A percentile compares a stretch with the other conserved stretches of the same genome.
Conservation (phyloP, 2,797 vertebrate species). For the Leptatherina wallacei region DNA sequence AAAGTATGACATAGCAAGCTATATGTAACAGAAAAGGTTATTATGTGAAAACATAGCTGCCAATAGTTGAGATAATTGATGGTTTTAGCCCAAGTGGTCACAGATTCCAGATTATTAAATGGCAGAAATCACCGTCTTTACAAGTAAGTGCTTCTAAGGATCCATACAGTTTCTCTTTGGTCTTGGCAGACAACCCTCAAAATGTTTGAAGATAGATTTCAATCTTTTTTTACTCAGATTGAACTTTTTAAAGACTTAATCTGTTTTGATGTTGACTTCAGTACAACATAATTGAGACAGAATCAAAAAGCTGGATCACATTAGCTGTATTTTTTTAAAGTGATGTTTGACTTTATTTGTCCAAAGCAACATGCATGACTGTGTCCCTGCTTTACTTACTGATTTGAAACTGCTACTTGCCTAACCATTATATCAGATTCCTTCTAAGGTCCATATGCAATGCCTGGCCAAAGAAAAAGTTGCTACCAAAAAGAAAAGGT, state of each 20-base stretch:
- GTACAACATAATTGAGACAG: neutral
- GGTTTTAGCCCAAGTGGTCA: neutral
- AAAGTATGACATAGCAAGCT: neutral
- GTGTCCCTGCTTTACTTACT: constrained; percentile 1
- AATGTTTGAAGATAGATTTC: constrained; percentile 4
- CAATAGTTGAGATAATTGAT: neutral
- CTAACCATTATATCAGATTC: constrained; percentile 22
- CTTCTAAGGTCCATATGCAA: neutral
- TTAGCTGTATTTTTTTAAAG: neutral
- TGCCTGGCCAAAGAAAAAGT: too few species aligned
- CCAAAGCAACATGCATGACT: neutral
- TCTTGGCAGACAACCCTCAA: neutral
- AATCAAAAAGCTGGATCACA: neutral
- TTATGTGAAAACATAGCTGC: neutral
- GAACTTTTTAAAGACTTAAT: constrained; percentile 6
- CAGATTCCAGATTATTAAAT: constrained; percentile 3
- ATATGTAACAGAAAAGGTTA: neutral
- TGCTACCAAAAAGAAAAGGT: too few species aligned
- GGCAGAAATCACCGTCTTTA: neutral
- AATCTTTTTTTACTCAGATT: neutral
- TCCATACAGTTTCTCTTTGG: neutral
- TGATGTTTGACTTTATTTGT: constrained; percentile 5
- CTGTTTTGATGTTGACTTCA: constrained; percentile 19
- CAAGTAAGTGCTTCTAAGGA: neutral
- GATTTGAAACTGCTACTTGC: neutral